Base-by-base conservation (phyloP, 2,888 invertebrate genomes). In the Lasioglossum pauxillum region DNA sequence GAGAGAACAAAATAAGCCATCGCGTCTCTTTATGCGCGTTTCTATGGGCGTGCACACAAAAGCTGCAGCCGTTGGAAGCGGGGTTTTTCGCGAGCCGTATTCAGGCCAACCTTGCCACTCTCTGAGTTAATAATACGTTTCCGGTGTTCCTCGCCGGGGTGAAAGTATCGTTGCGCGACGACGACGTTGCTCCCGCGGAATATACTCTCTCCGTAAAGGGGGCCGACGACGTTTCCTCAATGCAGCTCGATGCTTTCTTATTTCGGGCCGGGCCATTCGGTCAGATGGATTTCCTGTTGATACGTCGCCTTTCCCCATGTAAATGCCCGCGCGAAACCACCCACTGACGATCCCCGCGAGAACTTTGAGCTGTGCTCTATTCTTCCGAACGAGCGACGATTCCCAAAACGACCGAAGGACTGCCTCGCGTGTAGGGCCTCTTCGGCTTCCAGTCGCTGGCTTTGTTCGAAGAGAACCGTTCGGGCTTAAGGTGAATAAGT, bases 71-170 rank as follows among this genome's bases (percentile, higher is more conserved):
- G 44, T 72, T 44, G 72, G 75, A 76, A 76, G 78, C 75, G 78
- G 53, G 78, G 38, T 67, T 67, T 78, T 78, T 27, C 49, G 38
- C 69, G 35, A 38, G 49, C 67, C 49, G 67, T 78, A 78, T 78
- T 78, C 78, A 72, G 23, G 57, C 38, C 72, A 57, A 75, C 27
- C 57, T 78, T 78, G 85, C 14, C 85, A 82, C 82, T 82, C 78
- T 71, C 46, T 53, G 75, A 69, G 76, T 86, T 83, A 87, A 86
- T 86, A 87, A 87, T 86, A 78, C 83, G 75, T 79, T 87, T 87
- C 84, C 82, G 82, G 78, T 81, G 78, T 86, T 85, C 64, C 76
- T 69, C 76, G 74, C 73, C 35, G 35, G 41, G 23, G 67, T 23
- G 41, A 74, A 69, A 64, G 83, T 80, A 85, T 83, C 67, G 44